Conservation (phyloP, 2,113 vertebrate genomes). For the Hemicordylus capensis region DNA sequence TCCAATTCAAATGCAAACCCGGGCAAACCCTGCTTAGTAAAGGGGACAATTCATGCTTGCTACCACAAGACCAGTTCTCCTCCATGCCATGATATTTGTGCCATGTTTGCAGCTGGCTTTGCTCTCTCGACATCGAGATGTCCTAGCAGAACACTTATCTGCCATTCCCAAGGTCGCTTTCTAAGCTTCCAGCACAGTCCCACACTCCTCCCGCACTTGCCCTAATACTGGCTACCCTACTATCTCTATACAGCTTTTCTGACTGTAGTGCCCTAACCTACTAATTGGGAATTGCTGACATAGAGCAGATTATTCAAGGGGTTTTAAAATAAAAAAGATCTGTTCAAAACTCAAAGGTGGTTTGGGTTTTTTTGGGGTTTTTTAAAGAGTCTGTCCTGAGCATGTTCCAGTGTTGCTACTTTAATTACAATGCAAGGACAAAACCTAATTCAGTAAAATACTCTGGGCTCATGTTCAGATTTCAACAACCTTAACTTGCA, state of each 20-base stretch:
- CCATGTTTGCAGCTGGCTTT: neutral
- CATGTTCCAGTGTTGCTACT: constrained; percentile 1
- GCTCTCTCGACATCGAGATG: neutral
- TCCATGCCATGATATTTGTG: neutral
- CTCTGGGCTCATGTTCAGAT: constrained; percentile 31
- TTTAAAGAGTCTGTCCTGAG: neutral
- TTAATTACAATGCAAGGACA: constrained; percentile 16
- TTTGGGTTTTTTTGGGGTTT: neutral
- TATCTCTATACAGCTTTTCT: neutral
- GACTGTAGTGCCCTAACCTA: neutral
- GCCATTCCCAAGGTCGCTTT: neutral
- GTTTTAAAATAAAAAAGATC: neutral
- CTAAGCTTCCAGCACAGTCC: neutral
- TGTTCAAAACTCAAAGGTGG: neutral
- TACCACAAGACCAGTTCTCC: too few relatives aligned
- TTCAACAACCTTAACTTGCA: constrained; percentile 7
- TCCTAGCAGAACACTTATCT: neutral
- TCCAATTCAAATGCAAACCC: too few relatives aligned
- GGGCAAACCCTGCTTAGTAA: too few relatives aligned
- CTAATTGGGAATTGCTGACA: neutral
- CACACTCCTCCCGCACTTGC: neutral
- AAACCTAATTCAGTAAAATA: constrained; percentile 30
- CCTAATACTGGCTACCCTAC: neutral
- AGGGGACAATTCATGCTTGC: too few relatives aligned
- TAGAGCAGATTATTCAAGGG: neutral